Evolutionary conservation across 2,888 invertebrate species (phyloP).

Genomic region (Drosophila bunnanda): DNA sequence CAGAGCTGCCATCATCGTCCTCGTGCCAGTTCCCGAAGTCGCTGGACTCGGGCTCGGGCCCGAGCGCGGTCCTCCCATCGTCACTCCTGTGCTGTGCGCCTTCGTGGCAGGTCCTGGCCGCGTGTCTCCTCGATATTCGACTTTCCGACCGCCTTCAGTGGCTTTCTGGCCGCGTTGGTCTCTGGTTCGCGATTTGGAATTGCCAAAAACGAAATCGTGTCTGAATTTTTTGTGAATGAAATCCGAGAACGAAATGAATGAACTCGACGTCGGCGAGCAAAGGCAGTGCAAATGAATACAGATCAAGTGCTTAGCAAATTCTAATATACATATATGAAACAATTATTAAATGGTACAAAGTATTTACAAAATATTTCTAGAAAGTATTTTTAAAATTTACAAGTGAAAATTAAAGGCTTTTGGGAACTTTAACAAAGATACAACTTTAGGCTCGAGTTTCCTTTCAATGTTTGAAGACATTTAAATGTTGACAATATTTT

Average conservation of each 20-base stretch:
- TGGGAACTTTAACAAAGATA: too few relatives aligned
- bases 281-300: slow-evolving; percentile 3
- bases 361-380: neutral
- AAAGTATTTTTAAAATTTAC: neutral
- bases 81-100: slow-evolving; percentile 40
- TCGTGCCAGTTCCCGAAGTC: slow-evolving; percentile 62
- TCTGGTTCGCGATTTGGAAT: slow-evolving; percentile 39
- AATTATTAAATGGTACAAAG: slow-evolving; percentile 9
- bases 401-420: neutral
- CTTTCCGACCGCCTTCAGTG: slow-evolving; percentile 56
- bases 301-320: slow-evolving; percentile 3
- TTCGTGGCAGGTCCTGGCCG: slow-evolving; percentile 52
- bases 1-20: slow-evolving; percentile 73
- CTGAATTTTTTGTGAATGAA: slow-evolving; percentile 56
- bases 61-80: slow-evolving; percentile 57
- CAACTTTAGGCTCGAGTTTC: neutral
- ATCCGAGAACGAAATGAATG: slow-evolving; percentile 37
- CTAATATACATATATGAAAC: neutral
- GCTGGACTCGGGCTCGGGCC: slow-evolving; percentile 40
- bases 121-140: slow-evolving; percentile 34
- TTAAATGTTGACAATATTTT: neutral
- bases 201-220: slow-evolving; percentile 23
- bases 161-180: slow-evolving; percentile 59
- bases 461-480: neutral
- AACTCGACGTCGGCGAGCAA: slow-evolving; percentile 2